Conservation (phyloP, 2,888 invertebrate genomes). For the Xestobium rufovillosum region DNA sequence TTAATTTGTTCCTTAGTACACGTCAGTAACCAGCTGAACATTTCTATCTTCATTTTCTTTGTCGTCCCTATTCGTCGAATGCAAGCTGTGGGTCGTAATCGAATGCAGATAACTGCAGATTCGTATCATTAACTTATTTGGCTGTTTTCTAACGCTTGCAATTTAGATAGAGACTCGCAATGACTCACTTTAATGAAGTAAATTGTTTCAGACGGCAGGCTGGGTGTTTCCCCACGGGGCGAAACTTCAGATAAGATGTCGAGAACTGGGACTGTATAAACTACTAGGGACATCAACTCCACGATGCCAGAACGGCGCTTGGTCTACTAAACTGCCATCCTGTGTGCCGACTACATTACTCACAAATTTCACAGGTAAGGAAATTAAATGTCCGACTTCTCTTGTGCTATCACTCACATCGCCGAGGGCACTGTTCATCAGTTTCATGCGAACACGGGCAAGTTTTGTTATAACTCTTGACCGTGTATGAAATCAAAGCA, state of each 20-base stretch:
- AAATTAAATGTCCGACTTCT: constrained; percentile 4
- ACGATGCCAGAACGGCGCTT: constrained; percentile 74
- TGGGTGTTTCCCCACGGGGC: constrained; percentile 73
- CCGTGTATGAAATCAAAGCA: no score
- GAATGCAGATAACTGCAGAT: background rate
- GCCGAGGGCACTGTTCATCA: constrained; percentile 1
- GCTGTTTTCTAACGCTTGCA: background rate
- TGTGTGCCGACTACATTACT: constrained; percentile 81
- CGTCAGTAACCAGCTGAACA: no score
- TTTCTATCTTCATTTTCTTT: no score
- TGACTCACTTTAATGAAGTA: constrained; percentile 7
- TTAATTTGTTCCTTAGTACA: no score
- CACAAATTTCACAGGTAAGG: constrained; percentile 76
- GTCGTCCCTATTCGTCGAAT: no score
- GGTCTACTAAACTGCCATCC: constrained; percentile 70
- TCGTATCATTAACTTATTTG: background rate
- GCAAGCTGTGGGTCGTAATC: background rate
- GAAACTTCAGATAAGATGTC: constrained; percentile 66
- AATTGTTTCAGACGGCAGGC: constrained; percentile 47
- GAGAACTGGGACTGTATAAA: constrained; percentile 77
- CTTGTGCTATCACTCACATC: constrained; percentile 6
- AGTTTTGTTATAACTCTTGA: no score
- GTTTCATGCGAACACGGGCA: background rate
- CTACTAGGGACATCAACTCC: constrained; percentile 69
- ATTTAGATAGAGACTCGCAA: no score